Conservation (phyloP, 2,888 invertebrate species). For the Masnerella sp. region DNA sequence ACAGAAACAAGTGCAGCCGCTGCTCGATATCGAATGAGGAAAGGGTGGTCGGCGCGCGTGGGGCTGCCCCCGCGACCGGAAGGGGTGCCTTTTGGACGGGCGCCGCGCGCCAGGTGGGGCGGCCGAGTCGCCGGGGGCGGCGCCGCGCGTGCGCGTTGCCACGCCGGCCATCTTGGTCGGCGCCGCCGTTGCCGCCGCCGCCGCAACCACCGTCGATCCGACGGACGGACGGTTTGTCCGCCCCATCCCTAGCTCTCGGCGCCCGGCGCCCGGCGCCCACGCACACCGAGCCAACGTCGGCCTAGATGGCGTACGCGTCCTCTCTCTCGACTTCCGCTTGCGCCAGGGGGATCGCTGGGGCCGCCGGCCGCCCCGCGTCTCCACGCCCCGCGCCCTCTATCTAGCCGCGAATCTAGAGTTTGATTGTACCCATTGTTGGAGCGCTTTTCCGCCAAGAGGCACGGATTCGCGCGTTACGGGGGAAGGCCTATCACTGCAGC, state of each 20-base stretch:
- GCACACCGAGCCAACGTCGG: conserved; percentile 6
- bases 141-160: conserved; percentile 68
- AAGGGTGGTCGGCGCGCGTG: conserved; percentile 58
- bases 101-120: conserved; percentile 15
- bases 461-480: no score
- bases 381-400: conserved; percentile 35
- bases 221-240: conserved; percentile 63
- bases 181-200: conserved; percentile 62
- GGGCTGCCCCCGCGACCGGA: conserved; percentile 49
- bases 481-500: conserved; percentile 1
- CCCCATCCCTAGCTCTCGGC: conserved; percentile 57
- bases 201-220: conserved; percentile 71
- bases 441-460: conserved; percentile 26
- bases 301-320: conserved; percentile 48
- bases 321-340: conserved; percentile 50
- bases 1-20: conserved; percentile 42
- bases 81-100: conserved; percentile 59
- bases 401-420: conserved; percentile 53
- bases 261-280: conserved; percentile 32
- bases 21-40: conserved; percentile 51
- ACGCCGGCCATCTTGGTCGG: conserved; percentile 27
- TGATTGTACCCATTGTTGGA: conserved; percentile 53
- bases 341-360: conserved; percentile 15
- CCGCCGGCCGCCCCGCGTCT: neutral
- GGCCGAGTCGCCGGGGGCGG: conserved; percentile 61